These are phyloP conservation scores for Neolamprologus sp. DNA, from an alignment of 2,113 vertebrate species.

Conservation along the genomic window DNA sequence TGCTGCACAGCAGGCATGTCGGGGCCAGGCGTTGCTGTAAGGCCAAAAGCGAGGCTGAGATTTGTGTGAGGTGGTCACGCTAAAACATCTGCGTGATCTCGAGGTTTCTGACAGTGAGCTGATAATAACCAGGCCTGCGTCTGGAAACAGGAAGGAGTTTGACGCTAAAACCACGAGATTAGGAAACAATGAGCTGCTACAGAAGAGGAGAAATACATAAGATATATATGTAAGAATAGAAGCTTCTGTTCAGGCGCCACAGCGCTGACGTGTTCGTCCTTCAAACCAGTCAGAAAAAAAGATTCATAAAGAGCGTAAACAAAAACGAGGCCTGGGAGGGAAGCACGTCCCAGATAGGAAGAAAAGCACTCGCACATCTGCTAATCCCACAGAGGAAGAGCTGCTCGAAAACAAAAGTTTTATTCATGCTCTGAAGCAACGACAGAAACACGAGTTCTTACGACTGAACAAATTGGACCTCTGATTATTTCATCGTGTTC, in stretches of 20 bases:
- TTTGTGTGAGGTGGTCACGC: accelerated
- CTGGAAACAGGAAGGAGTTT: not conserved
- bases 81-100: not conserved
- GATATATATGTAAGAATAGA: not conserved
- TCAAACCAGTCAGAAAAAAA: not conserved
- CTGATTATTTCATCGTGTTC: slow-evolving; percentile 26
- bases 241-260: not conserved
- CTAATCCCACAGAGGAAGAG: slow-evolving; percentile 16
- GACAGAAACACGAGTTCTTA: slow-evolving; percentile 6
- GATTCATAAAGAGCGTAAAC: not conserved
- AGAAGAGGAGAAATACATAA: not conserved
- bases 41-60: not conserved
- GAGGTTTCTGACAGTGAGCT: not conserved
- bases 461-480: slow-evolving; percentile 34
- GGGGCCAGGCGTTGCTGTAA: not conserved
- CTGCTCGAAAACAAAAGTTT: slow-evolving; percentile 32
- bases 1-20: not conserved
- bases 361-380: slow-evolving; percentile 7
- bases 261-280: not conserved
- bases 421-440: slow-evolving; percentile 16
- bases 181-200: not conserved
- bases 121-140: not conserved
- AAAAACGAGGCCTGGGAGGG: slow-evolving; percentile 2
- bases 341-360: slow-evolving; percentile 34
- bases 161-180: not conserved